Base-by-base conservation (phyloP, 2,797 vertebrate species). In the Danio albolineatus region DNA sequence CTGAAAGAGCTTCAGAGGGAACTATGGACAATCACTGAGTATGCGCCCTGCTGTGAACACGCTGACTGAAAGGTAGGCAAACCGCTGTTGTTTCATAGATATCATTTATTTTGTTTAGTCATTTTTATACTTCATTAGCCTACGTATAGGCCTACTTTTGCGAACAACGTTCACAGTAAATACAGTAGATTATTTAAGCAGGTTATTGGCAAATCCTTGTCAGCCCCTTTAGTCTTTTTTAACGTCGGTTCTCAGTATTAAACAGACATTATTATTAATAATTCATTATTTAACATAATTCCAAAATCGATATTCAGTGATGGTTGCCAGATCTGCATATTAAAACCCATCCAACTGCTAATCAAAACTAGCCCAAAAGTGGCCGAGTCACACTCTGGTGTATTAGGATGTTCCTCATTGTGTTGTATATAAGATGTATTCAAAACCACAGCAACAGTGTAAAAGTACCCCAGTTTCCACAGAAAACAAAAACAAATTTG, bases 1-100 rank as follows among this genome's bases (percentile, higher is more conserved):
- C 1, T 10, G 7, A 6, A 0, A 5, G 9, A 36, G 12, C 10
- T 16, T 73, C 77, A 73, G 57, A 62, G 0, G 46, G 19, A 79
- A 14, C 48, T 44, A 79, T 79, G 77, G 67, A 62, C 67, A 19
- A 19, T 8, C 46, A 28, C 9, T 62, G 67, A 72, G 57, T 14
- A 48, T 64, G 59, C 19, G 67, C 16, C 21, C 49, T 56, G 78
- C 69, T 48, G 14, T 19, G 38, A 73, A 5, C 59, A 16, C 59
- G 17, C n/a, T 5, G 49, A 56, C 60, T 21, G 19, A 73, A 39
- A 46, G 78, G 78, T 79, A 73, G 1, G 36, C 10, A 60, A 43
- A n/a, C 57, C 2, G 9, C 2, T 16, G 2, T 0, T 16, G 7
- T 48, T 44, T 65, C 8, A 38, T 13, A 14, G 0, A 10, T 44